A percentile compares a stretch with the other conserved stretches of the same genome.
These are phyloP conservation scores for Porphyrio hochstetteri DNA, from an alignment of 2,113 vertebrate genomes.

Conservation along the genomic window DNA sequence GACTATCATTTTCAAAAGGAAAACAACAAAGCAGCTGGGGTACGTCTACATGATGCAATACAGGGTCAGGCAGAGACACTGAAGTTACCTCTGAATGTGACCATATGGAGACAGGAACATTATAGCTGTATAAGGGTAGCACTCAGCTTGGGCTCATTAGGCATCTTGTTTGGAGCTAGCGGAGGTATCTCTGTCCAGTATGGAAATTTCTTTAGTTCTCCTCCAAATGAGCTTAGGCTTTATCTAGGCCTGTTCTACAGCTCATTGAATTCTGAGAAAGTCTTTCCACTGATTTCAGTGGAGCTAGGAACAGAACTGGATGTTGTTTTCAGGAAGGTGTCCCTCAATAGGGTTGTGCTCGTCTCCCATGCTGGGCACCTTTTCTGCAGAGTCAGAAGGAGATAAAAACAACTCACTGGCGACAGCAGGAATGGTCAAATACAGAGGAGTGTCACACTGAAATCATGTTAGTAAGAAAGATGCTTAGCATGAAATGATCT, in stretches of 20 bases:
- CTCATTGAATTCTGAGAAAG: background rate
- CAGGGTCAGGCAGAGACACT: background rate
- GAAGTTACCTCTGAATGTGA: background rate
- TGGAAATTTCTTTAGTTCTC: background rate
- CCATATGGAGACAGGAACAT: background rate
- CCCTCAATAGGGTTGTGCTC: background rate
- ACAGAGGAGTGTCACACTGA: background rate
- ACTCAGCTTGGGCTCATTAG: constrained; percentile 30
- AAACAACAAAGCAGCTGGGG: background rate
- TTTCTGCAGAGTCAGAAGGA: background rate
- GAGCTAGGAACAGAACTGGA: background rate
- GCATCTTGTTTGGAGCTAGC: background rate
- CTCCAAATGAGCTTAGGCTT: background rate
- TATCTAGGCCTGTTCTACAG: background rate
- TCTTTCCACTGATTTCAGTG: background rate
- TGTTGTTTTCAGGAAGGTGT: background rate
- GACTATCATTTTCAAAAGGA: background rate
- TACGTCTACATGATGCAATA: background rate
- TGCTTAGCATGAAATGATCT: background rate
- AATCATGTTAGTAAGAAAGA: background rate
- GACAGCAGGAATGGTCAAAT: background rate
- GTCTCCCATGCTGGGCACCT: rapidly evolving
- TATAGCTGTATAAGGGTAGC: background rate
- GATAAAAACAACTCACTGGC: background rate
- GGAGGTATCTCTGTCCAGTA: constrained; percentile 15